Evolutionary conservation across 2,113 vertebrate species (phyloP).

Genomic region (Rhynchomys soricoides): DNA sequence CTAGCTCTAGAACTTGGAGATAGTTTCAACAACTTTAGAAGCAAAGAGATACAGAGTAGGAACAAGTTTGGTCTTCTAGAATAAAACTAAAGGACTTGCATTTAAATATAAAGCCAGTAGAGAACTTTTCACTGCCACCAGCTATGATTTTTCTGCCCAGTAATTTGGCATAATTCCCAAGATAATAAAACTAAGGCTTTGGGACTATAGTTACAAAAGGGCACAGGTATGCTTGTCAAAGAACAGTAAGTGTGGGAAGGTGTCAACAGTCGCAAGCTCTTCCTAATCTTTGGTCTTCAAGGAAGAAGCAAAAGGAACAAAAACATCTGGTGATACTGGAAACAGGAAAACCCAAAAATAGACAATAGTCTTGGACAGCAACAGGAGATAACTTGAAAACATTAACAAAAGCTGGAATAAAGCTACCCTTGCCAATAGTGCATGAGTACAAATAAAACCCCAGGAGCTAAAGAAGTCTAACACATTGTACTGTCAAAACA

Average conservation of each 20-base stretch:
- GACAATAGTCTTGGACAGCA: not conserved
- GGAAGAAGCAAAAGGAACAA: not conserved
- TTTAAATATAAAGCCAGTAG: not conserved
- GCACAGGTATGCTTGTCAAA: not conserved
- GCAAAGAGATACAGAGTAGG: not conserved
- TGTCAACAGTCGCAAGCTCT: not conserved
- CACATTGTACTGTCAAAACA: not conserved
- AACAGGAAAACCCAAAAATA: not conserved
- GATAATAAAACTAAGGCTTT: not conserved
- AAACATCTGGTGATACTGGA: not conserved
- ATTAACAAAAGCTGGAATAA: not conserved
- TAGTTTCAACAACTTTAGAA: not conserved
- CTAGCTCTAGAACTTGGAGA: not conserved
- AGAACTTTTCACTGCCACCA: not conserved
- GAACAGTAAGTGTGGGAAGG: not conserved
- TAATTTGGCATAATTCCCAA: not conserved
- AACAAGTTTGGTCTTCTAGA: not conserved
- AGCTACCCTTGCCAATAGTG: not conserved
- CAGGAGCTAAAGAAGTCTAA: not conserved
- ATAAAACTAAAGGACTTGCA: too few relatives aligned
- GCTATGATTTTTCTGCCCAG: too few relatives aligned
- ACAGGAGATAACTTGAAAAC: not conserved
- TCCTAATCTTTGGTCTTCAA: not conserved
- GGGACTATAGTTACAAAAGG: not conserved
- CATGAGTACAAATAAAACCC: not conserved